phyloP scores from a whole-genome alignment of 2,113 vertebrate species.

The Crotalus viridis region DNA sequence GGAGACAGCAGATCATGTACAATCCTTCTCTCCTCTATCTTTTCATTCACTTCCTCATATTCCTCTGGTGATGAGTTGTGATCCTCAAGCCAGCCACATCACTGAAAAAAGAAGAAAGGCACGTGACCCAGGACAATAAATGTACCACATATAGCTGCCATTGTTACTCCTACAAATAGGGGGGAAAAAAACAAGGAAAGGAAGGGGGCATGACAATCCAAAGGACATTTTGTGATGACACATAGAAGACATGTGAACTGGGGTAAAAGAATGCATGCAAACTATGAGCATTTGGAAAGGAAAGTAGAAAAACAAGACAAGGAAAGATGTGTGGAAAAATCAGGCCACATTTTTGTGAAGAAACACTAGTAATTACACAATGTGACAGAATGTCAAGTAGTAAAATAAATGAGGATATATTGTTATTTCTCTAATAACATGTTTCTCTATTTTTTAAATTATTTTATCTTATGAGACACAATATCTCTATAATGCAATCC shows the following conservation, averaged over 20 bases:
- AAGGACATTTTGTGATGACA: not conserved
- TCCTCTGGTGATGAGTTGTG: not conserved
- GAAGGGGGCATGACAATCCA: not conserved
- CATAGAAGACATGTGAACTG: not conserved
- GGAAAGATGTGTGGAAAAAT: not conserved
- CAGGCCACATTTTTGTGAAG: not conserved
- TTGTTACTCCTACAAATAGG: not conserved
- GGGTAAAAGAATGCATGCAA: not conserved
- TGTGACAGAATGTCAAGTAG: constrained; percentile 1
- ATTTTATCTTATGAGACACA: not conserved
- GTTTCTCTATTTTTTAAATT: not conserved
- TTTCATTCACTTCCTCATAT: constrained; percentile 8
- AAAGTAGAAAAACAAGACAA: not conserved
- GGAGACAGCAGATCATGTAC: not conserved
- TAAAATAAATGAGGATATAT: not conserved
- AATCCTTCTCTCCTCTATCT: constrained; percentile 15
- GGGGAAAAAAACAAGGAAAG: not conserved
- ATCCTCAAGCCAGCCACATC: constrained; percentile 15
- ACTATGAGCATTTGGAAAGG: not conserved
- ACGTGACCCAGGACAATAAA: constrained; percentile 3
- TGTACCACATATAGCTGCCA: not conserved
- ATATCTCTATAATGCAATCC: not conserved
- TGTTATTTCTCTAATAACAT: not conserved
- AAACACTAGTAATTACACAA: not conserved
- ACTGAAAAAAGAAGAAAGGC: constrained; percentile 9